phyloP scores from a whole-genome alignment of 2,113 vertebrate genomes.

The Chloroceryle aenea region DNA sequence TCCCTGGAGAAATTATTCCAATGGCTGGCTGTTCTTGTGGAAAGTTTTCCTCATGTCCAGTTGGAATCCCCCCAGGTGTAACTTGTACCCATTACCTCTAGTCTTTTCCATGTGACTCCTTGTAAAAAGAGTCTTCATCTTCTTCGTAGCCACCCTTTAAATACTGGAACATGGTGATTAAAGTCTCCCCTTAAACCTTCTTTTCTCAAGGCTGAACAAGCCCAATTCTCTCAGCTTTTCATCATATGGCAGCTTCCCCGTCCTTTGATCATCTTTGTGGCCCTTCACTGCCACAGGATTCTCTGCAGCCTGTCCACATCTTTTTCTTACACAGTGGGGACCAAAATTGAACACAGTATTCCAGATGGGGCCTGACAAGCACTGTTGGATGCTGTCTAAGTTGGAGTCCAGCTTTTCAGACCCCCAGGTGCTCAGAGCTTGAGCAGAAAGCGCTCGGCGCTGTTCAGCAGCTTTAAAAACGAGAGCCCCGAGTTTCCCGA shows the following conservation, averaged over 20 bases:
- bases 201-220: background rate
- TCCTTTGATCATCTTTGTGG: background rate
- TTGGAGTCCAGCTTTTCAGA: background rate
- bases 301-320: background rate
- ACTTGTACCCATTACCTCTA: background rate
- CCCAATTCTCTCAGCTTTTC: background rate
- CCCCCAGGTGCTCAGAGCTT: background rate
- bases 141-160: background rate
- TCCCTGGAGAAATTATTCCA: background rate
- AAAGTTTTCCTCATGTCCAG: background rate
- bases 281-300: background rate
- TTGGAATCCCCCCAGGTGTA: background rate
- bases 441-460: background rate
- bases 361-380: background rate
- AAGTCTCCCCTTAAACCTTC: background rate
- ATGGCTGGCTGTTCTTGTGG: background rate
- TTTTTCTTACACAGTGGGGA: background rate
- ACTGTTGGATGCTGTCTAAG: fast-evolving
- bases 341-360: background rate
- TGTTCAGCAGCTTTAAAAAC: background rate
- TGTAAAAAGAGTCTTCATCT: background rate
- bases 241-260: background rate
- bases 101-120: background rate
- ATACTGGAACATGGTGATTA: background rate
- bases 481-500: fast-evolving